Evolutionary conservation across 1,140 invertebrate genomes (phyloP), one percentile per base, ranked within the genome.

Genomic region (Dendroctonus ponderosae): DNA sequence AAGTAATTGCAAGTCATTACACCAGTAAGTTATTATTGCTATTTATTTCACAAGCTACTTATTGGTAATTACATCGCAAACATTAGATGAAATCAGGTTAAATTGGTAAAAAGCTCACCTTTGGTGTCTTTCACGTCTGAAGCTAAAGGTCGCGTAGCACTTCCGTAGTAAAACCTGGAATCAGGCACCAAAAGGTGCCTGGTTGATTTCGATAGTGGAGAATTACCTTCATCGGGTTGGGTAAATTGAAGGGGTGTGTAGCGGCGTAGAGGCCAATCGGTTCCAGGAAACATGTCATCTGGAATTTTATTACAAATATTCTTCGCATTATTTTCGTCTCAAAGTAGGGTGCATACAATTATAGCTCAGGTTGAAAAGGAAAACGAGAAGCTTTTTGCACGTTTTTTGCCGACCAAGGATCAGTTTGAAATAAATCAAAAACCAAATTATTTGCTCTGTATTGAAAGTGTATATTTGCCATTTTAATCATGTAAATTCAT

Each of bases 181-280:
- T 90, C 88, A 26, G 88, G 88, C 61, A 87, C 86, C 60, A 90
- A 82, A 50, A 90, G 82, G 80, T 91, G 91, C 78, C 89, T 85
- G 11, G 89, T 93, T 43, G 88, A 92, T 81, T 91, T 93, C 6
- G 89, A 91, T 58, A 86, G 76, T 42, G 89, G 89, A 5, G 87
- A 89, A 70, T 89, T 86, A 43, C 84, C 85, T 71, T 90, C 89
- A 59, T 89, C 91, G 65, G 91, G 88, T 76, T 91, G 87, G 6
- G 91, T 91, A 77, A 88, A 91, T 72, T 91, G 87, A 69, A 89
- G 83, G n/a, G 87, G 88, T 2, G 88, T 91, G 67, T 88, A 91
- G 42, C 87, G 85, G 70, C 87, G 83, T 11, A 86, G 81, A 1
- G 91, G 90, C 65, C 86, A 87, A 70, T 91, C 90, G 8, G 91